These are phyloP conservation scores for Pelvicachromis taeniatus DNA, from an alignment of 2,113 vertebrate genomes.

Conservation along the genomic window DNA sequence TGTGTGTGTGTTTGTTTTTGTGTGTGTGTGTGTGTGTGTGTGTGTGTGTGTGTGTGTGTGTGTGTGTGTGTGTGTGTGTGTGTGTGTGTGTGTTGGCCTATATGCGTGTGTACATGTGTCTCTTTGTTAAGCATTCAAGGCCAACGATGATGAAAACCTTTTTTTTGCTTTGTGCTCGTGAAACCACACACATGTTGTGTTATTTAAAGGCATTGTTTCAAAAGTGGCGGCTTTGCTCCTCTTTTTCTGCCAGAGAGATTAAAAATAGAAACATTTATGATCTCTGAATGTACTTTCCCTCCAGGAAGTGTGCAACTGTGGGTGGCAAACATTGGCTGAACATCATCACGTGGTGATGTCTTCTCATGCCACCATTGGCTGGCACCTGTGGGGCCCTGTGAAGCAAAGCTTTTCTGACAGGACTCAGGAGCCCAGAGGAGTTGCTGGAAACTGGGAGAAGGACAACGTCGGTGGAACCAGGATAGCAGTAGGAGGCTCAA, in stretches of 20 bases:
- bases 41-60: too few species aligned
- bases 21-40: too few species aligned
- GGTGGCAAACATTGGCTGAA: conserved; percentile 55
- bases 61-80: too few species aligned
- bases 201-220: conserved; percentile 61
- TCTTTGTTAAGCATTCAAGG: neutral
- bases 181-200: conserved; percentile 14
- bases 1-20: too few species aligned
- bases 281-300: conserved; percentile 72
- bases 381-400: conserved; percentile 71
- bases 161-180: neutral
- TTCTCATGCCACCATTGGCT: conserved; percentile 65
- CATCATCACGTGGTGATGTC: conserved; percentile 38
- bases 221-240: conserved; percentile 59
- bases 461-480: conserved; percentile 51
- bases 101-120: neutral
- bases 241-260: conserved; percentile 69
- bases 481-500: conserved; percentile 3
- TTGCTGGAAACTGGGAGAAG: conserved; percentile 61
- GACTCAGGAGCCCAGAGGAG: conserved; percentile 70
- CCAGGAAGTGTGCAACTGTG: conserved; percentile 68
- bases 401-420: conserved; percentile 75
- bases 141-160: neutral
- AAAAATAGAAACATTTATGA: conserved; percentile 76
- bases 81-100: neutral